phyloP scores from a whole-genome alignment of 64 coral and sea anemone genomes.

The Stylophora pistillata region DNA sequence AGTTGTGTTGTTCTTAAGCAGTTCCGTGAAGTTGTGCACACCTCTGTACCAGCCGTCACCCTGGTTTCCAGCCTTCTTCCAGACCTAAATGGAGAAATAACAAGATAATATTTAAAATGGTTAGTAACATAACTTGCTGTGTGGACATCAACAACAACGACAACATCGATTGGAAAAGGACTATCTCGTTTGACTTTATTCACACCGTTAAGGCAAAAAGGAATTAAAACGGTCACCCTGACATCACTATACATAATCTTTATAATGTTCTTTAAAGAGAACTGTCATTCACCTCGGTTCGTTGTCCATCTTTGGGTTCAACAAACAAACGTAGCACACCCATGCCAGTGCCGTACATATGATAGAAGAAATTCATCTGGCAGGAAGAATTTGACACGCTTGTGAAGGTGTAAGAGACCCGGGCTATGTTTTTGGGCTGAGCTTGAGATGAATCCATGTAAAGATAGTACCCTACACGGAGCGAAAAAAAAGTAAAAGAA shows the following conservation, averaged over 20 bases:
- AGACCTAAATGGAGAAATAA: slow-evolving; percentile 44
- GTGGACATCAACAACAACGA: too few species aligned
- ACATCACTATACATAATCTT: background rate
- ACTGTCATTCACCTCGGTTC: background rate
- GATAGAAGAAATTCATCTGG: slow-evolving; percentile 83
- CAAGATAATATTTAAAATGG: too few species aligned
- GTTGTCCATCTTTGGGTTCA: slow-evolving; percentile 25
- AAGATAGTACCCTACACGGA: slow-evolving; percentile 70
- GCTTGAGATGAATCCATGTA: slow-evolving; percentile 58
- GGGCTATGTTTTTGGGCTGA: slow-evolving; percentile 42
- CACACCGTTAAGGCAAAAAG: too few species aligned
- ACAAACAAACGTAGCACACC: slow-evolving; percentile 61
- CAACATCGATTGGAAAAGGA: too few species aligned
- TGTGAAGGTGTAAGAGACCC: slow-evolving; percentile 26
- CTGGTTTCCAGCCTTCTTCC: slow-evolving; percentile 76
- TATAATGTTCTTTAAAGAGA: background rate
- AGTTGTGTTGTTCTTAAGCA: slow-evolving; percentile 29
- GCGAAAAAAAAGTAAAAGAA: background rate
- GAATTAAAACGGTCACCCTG: too few species aligned
- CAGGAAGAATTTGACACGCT: slow-evolving; percentile 56
- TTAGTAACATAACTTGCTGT: too few species aligned
- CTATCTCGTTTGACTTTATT: too few species aligned
- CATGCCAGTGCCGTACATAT: slow-evolving; percentile 83
- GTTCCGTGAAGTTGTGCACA: slow-evolving; percentile 48
- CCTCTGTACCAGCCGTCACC: slow-evolving; percentile 87